Base-by-base conservation (phyloP, 2,797 vertebrate genomes). In the Scolopax bukidnonensis region DNA sequence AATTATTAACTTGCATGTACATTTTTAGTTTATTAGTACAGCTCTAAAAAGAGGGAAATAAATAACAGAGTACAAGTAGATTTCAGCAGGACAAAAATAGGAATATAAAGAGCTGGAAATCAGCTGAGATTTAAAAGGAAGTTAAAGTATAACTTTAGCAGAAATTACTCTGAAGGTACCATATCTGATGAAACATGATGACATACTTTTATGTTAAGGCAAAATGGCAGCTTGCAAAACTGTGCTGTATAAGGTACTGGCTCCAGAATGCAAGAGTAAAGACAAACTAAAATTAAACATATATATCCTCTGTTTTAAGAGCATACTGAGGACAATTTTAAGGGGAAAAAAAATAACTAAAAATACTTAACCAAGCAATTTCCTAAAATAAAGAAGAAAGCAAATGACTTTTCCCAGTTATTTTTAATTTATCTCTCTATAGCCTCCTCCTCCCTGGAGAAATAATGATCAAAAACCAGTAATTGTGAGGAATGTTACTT, bases 401-500 rank as follows among this genome's bases (percentile, higher is more conserved):
- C 14, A 87, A 92, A 89, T 77, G 2, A 33, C 70, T 91, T 96
- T 88, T 91, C 40, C 75, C 43, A 43, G 40, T 79, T 93, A 86
- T 84, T 95, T 97, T 71, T 28, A 71, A 59, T 97, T 93, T 95
- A 81, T 93, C 54, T 92, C 64, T 85, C 96, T 96, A 90, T 56
- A 94, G n/a, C 27, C 21, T 65, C 43, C 36, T 79, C 25, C 27
- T 83, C 65, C 48, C 41, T 68, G 30, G 87, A 85, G 83, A 90
- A 63, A 54, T 69, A 70, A 76, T 71, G 75, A 85, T 75, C 93
- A 97, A 93, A 97, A 87, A 67, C 17, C 24, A 78, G 80, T 69
- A 85, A 76, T 69, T 59, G 59, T 70, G 75, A 95, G 81, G 56
- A 90, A 24, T 96, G 96, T 59, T 61, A 74, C 54, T 97, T 86